Conservation (phyloP, 1,140 invertebrate species). For the Pogonomyrmex californicus region DNA sequence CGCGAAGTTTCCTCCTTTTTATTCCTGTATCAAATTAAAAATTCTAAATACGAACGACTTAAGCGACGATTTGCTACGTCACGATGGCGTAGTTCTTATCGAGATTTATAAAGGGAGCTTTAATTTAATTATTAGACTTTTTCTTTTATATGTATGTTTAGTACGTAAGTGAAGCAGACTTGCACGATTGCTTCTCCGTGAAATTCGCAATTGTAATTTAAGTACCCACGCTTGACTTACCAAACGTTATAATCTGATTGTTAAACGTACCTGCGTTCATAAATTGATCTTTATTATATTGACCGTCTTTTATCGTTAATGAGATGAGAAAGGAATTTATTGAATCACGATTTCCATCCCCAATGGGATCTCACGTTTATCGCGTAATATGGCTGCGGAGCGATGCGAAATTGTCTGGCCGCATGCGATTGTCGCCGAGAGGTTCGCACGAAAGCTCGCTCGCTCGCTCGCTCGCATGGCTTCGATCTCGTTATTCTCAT, state of each 20-base stretch:
- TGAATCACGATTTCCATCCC: conserved; percentile 44
- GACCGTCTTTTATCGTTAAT: conserved; percentile 31
- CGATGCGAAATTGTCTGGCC: conserved; percentile 42
- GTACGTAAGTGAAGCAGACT: neutral
- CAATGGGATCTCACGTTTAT: conserved; percentile 30
- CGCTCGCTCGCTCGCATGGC: neutral
- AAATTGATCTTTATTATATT: neutral
- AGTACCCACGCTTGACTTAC: neutral
- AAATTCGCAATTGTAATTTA: neutral
- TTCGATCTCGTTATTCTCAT: conserved; percentile 39
- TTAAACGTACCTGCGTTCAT: conserved; percentile 24
- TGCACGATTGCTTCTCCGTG: neutral
- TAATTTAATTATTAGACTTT: conserved; percentile 16
- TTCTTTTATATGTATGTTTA: neutral
- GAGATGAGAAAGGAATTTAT: conserved; percentile 16
- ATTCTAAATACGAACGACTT: neutral
- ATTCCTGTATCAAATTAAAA: neutral
- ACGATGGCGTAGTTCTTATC: too few relatives aligned
- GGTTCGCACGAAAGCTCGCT: conserved; percentile 14
- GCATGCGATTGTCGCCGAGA: conserved; percentile 38
- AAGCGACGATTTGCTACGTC: neutral
- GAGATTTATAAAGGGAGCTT: neutral
- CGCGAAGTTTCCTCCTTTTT: neutral
- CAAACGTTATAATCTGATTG: neutral
- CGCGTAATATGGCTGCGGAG: conserved; percentile 38